A percentile compares a stretch with the other conserved stretches of the same genome.
These are phyloP conservation scores for Bombus waltoni DNA, from an alignment of 1,140 invertebrate species.

Conservation along the genomic window DNA sequence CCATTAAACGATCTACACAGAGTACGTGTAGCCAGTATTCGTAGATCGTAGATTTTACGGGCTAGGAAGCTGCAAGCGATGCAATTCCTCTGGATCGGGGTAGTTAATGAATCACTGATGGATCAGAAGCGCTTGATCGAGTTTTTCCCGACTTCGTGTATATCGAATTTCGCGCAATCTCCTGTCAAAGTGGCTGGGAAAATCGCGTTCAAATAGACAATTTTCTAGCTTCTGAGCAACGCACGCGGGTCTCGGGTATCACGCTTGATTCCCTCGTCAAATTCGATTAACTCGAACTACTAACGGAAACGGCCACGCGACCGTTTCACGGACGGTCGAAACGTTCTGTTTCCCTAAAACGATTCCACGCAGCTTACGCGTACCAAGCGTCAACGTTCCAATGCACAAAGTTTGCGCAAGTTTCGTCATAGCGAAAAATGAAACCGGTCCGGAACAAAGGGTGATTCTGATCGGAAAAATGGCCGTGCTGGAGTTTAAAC, in stretches of 20 bases:
- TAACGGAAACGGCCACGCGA: neutral
- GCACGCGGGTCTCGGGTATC: neutral
- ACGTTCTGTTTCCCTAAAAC: no score
- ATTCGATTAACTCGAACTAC: slow-evolving; percentile 37
- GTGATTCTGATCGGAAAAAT: neutral
- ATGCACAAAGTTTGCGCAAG: no score
- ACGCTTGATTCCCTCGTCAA: slow-evolving; percentile 15
- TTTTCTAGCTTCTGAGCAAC: neutral
- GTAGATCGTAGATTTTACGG: neutral
- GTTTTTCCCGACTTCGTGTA: neutral
- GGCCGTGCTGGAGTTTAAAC: neutral
- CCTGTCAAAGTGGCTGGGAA: slow-evolving; percentile 25
- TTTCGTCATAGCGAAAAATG: neutral
- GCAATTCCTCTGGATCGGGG: neutral
- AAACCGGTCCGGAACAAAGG: neutral
- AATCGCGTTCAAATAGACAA: slow-evolving; percentile 36
- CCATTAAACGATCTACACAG: no score
- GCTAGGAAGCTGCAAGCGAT: neutral
- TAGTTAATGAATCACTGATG: neutral
- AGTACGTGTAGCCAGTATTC: neutral
- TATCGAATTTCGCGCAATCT: slow-evolving; percentile 17
- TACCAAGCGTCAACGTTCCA: neutral
- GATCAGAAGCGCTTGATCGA: neutral
- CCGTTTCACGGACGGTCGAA: neutral
- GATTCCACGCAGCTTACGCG: no score